Evolutionary conservation across 1,140 invertebrate genomes (phyloP), one percentile per base, ranked within the genome.

Genomic region (Papilio polyxenes): DNA sequence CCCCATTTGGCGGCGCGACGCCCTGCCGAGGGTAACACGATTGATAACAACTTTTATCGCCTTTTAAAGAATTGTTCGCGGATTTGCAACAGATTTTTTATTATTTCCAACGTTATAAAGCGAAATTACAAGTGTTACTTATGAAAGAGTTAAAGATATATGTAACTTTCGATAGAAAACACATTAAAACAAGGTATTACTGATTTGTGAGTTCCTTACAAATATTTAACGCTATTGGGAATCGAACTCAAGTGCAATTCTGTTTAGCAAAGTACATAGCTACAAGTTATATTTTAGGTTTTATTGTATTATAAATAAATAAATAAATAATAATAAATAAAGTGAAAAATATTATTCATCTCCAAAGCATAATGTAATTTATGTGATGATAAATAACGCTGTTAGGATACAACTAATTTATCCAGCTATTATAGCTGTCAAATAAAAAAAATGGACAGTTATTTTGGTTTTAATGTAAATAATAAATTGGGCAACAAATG

Each of bases 1-100:
- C 77, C 51, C 82, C 72, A 83, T 83, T 83, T 83, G 77, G 44
- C 74, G 85, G 83, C 81, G 84, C 81, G 65, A 48, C 83, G 84
- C 82, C 75, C 80, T 59, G 79, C 85, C 81, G 82, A 20, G 76
- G 48, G 77, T 49, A 31, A 40, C 8, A 2, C 23, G 15, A 59
- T 77, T 11, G 23, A 74, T 77, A 37, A 56, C 37, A 81, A 72
- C 65, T 72, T 72, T 72, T 72, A 72, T 72, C 31, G 65, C 65
- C 23, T 72, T 31, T 72, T 72, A 37, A 72, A 72, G 31, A 72
- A 72, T 72, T 20, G 80, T 59, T 62, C 31, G 44, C 3, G 65
- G 65, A 72, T 72, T 72, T 72, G 65, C 15, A 37, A 72, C 65
- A 72, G 31, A 72, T 65, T 15, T 72, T 72, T 37, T 40, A 15